Base-by-base conservation (phyloP, 2,113 vertebrate species). In the Gymnobelideus leadbeateri region DNA sequence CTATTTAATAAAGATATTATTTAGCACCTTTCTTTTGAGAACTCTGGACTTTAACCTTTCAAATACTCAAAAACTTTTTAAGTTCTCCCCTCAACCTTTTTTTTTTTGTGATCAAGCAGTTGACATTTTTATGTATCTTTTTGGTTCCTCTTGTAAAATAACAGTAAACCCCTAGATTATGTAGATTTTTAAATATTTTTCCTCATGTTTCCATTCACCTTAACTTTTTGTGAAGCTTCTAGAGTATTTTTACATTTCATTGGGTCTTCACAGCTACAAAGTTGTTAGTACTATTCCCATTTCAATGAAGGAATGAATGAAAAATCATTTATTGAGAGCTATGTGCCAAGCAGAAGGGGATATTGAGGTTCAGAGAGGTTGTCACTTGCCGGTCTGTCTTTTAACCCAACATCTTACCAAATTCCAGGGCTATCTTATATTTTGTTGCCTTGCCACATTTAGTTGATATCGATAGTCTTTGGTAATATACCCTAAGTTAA, bases 251-350 rank as follows among this genome's bases (percentile, higher is more conserved):
- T 5, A 77, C 37, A n/a, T 77, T 77, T 77, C 12, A n/a, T 91
- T 95, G 37, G 91, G 84, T 43, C 25, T 53, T 95, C 84, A 92
- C 37, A 53, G 24, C 3, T 93, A 94, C 89, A 61, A 92, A 26
- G 92, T 50, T 49, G 55, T 50, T 91, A 8, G 90, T 92, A 96
- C 46, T 53, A 26, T 92, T 91, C 2, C 21, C 31, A 9, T 37
- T 90, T 95, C 19, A 94, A 94, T 31, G 89, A 93, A 53, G 68
- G 93, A 92, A 92, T 8, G 37, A 91, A 24, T 77, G 16, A n/a
- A 77, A 77, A 77, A 19, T 0, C 14, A 77, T 77, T 77, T 68
- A 37, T 68, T 77, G 68, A n/a, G 68, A 19, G 1, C 16, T 16
- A 8, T n/a, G 37, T 77, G 28, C 11, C 61, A 68, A 68, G 31